These are phyloP conservation scores for Nezara viridula DNA, from an alignment of 2,888 invertebrate species.

Conservation along the genomic window DNA sequence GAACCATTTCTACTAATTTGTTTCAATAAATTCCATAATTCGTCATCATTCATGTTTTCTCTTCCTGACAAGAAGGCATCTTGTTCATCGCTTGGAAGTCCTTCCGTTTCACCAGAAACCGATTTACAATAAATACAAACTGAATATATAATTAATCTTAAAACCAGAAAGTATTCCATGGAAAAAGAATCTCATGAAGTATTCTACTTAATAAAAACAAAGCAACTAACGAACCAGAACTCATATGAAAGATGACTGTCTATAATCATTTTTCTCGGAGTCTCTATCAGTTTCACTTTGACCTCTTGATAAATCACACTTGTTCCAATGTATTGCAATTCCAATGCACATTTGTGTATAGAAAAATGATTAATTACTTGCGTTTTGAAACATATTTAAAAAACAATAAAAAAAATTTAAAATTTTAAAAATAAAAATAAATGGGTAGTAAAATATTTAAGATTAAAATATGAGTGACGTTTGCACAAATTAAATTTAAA, in stretches of 20 bases:
- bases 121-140: background rate
- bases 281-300: conserved; percentile 47
- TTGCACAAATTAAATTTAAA: too few species aligned
- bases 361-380: background rate
- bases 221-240: background rate
- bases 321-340: too few species aligned
- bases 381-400: background rate
- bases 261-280: background rate
- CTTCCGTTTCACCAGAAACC: background rate
- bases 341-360: too few species aligned
- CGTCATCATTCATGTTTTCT: conserved; percentile 23
- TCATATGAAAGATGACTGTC: conserved; percentile 14
- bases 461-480: too few species aligned
- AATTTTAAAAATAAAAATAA: background rate
- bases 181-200: background rate
- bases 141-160: background rate
- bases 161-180: background rate
- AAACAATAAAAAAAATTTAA: too few species aligned
- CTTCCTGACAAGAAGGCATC: background rate
- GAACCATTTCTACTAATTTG: conserved; percentile 30
- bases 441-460: background rate
- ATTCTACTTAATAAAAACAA: background rate
- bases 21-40: conserved; percentile 50
- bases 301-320: conserved; percentile 39
- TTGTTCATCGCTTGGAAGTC: background rate